Base-by-base conservation (phyloP, 1,140 invertebrate species). In the Wasmannia auropunctata region DNA sequence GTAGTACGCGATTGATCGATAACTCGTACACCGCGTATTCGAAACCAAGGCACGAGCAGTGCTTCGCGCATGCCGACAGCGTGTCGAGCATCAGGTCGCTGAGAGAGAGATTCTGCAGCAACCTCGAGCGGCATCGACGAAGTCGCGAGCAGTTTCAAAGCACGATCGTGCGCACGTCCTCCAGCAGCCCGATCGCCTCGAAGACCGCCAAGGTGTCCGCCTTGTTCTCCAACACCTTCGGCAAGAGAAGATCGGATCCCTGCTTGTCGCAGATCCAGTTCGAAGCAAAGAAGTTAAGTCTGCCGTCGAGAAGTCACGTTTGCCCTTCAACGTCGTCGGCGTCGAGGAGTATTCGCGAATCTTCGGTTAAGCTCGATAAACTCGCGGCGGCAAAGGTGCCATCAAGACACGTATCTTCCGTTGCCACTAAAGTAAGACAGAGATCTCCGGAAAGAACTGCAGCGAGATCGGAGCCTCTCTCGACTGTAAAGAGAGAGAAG, bases 71-170 rank as follows among this genome's bases (percentile, higher is more conserved):
- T 60, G 91, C 92, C 5, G 90, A 95, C 4, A 92, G 92, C 22
- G 93, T 92, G n/a, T 94, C 95, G 0, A 97, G 96, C 83, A 95
- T 97, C 1, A 95, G 96, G 83, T 96, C 95, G 86, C 91, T 96
- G 0, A 95, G 95, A 88, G 95, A 97, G 54, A 96, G 96, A 94
- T 95, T 97, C 46, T 96, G 95, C 86, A 95, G 95, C 62, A 96
- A 96, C 89, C 91, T 96, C 14, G 94, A 95, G 77, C 95, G 96
- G 63, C 95, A 88, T 91, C 94, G 62, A 87, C 95, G 83, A 94
- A 95, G 81, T 93, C 95, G 92, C 91, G 95, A 93, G 92, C 95
- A 91, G 49, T 84, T 84, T 63, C 91, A 90, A 88, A 94, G 89
- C 88, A 77, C 70, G 58, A 88, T 79, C 10, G 22, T 37, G 11